phyloP scores from a whole-genome alignment of 2,797 vertebrate species.

The Phaenicophaeus curvirostris region DNA sequence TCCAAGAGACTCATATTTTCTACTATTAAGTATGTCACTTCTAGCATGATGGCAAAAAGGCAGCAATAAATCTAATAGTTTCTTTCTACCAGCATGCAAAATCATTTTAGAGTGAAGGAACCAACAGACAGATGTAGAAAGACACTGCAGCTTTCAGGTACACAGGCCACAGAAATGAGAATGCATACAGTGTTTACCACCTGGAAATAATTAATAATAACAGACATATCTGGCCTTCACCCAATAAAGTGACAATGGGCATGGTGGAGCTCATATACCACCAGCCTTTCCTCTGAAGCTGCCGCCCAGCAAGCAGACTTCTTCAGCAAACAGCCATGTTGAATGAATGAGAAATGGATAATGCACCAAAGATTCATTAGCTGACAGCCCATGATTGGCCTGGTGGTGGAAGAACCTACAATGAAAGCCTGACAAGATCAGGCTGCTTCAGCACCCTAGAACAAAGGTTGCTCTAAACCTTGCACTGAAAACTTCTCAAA shows the following conservation, averaged over 20 bases:
- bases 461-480: background rate
- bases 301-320: background rate
- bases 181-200: background rate
- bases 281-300: background rate
- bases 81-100: background rate
- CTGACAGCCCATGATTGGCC: background rate
- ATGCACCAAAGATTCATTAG: background rate
- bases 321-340: background rate
- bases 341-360: background rate
- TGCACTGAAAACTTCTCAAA: background rate
- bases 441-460: background rate
- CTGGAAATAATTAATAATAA: background rate
- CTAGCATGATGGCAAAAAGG: background rate
- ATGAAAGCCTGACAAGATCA: background rate
- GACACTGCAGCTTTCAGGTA: background rate
- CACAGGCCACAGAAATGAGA: background rate
- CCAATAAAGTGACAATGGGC: background rate
- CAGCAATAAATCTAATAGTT: background rate
- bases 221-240: background rate
- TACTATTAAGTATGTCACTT: rapidly evolving
- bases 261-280: background rate
- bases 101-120: background rate
- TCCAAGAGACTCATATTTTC: background rate
- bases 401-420: background rate
- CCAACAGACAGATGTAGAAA: background rate